Conservation (phyloP, 2,113 vertebrate species). For the Eira barbara region DNA sequence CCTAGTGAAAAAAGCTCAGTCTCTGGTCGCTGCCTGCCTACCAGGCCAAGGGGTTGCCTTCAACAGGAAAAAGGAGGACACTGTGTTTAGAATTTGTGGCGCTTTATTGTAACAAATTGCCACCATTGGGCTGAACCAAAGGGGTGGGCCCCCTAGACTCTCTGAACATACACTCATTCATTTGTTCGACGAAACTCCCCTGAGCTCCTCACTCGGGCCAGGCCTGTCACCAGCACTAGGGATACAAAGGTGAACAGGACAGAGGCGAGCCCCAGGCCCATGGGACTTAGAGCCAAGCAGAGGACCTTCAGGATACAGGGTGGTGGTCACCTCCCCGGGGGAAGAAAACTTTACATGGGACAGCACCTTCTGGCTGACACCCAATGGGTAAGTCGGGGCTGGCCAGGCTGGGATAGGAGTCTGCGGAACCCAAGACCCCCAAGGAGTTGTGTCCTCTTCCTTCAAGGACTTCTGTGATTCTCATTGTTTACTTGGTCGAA, state of each 20-base stretch:
- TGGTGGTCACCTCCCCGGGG: neutral
- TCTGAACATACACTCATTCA: neutral
- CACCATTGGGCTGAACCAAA: accelerated
- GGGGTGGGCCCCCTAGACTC: neutral
- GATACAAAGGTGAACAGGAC: neutral
- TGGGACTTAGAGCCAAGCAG: neutral
- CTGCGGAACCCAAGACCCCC: accelerated
- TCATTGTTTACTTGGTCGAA: accelerated
- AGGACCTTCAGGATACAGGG: neutral
- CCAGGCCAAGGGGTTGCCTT: neutral
- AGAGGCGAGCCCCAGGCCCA: neutral
- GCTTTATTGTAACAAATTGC: neutral
- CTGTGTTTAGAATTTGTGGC: neutral
- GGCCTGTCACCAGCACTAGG: accelerated
- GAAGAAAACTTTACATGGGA: neutral
- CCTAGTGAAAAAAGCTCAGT: neutral
- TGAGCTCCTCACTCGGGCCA: neutral
- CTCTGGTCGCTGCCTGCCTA: neutral
- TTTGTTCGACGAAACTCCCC: neutral
- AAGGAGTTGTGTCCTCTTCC: accelerated
- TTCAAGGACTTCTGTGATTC: neutral
- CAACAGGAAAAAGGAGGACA: neutral
- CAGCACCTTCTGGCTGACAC: neutral
- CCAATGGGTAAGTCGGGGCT: neutral
- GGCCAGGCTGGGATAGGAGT: neutral